Base-by-base conservation (phyloP, 2,888 invertebrate species). In the Mycalesis mineus region DNA sequence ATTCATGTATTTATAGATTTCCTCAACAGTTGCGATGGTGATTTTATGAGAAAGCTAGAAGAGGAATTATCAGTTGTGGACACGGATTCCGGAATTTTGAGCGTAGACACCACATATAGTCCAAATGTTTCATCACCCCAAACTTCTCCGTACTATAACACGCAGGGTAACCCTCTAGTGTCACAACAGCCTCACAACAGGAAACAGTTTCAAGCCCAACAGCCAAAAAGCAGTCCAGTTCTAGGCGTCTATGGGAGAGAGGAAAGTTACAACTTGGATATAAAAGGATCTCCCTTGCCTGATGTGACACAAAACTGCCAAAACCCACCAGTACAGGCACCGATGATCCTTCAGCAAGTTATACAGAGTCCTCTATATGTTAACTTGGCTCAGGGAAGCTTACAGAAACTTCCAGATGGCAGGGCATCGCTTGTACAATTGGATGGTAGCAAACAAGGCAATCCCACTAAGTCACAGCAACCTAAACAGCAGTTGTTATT, bases 11-110 rank as follows among this genome's bases (percentile, higher is more conserved):
- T 65, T 90, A 53, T 80, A 94, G 94, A 94, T 80, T 89, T 94
- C 49, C 80, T 94, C 29, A 91, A 91, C 65, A 92, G 92, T 63
- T 94, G 92, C 72, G 94, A 94, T 78, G 92, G 85, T 63, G 94
- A 93, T 73, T 88, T 94, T 63, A 88, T 94, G 82, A 91, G 76
- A 57, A 86, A 84, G 60, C 70, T 89, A n/a, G 90, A 89, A 65
- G 82, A 88, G 61, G 89, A 90, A 58, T 68, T 90, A 37, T 66
- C 82, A n/a, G 69, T 78, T 28, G 78, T 75, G 0, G 86, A 88
- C 29, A 77, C 77, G 64, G 83, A 86, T 40, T 66, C 78, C 11
- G 74, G 73, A 14, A 55, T 83, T 37, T 71, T 86, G 29, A 82
- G 72, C 63, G 69, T 84, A 49, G 86, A 88, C 50, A 79, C 79